A percentile compares a stretch with the other conserved stretches of the same genome.
phyloP scores from a whole-genome alignment of 2,797 vertebrate species.

The Toxotes lorentzi region DNA sequence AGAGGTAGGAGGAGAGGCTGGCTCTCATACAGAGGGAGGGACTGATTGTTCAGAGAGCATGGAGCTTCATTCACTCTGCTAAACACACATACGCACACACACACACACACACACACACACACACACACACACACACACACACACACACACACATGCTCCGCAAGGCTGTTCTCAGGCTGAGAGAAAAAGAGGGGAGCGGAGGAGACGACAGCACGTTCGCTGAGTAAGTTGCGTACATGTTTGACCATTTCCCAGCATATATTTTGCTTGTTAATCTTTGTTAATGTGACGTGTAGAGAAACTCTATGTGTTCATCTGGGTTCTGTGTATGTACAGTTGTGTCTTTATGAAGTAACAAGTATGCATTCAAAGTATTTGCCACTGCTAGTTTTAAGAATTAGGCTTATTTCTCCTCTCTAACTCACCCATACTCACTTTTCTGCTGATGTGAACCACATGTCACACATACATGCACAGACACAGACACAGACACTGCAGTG shows the following conservation, averaged over 20 bases:
- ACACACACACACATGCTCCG: slow-evolving; percentile 38
- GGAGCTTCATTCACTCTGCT: slow-evolving; percentile 78
- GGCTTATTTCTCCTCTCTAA: slow-evolving; percentile 38
- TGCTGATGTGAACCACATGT: slow-evolving; percentile 80
- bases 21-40: slow-evolving; percentile 75
- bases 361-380: slow-evolving; percentile 14
- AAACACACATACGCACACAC: slow-evolving; percentile 67
- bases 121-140: slow-evolving; percentile 22
- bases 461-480: slow-evolving; percentile 33
- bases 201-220: slow-evolving; percentile 55
- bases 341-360: slow-evolving; percentile 12
- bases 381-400: slow-evolving; percentile 32
- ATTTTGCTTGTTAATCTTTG: not conserved
- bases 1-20: slow-evolving; percentile 79
- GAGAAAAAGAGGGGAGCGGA: slow-evolving; percentile 63
- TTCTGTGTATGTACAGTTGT: not conserved
- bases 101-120: slow-evolving; percentile 53
- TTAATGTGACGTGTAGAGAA: not conserved
- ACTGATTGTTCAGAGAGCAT: slow-evolving; percentile 71
- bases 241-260: slow-evolving; percentile 7
- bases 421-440: slow-evolving; percentile 39
- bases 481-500: slow-evolving; percentile 45
- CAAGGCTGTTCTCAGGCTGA: slow-evolving; percentile 71
- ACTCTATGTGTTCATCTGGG: not conserved
- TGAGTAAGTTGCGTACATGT: slow-evolving; percentile 65